These are phyloP conservation scores for Geotrupes spiniger DNA, from an alignment of 2,888 invertebrate species.

Conservation along the genomic window DNA sequence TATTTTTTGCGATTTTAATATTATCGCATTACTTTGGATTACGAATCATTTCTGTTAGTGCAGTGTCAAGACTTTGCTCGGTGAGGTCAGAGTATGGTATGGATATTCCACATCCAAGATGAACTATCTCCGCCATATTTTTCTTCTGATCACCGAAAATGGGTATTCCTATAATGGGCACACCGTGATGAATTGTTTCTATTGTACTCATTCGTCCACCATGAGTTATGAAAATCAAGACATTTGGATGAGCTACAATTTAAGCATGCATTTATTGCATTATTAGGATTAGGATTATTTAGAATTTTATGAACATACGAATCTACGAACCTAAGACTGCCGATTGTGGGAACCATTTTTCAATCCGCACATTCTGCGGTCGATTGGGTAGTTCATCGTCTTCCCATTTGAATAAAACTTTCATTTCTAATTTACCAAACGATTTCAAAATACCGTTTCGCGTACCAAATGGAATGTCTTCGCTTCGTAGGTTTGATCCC, in stretches of 20 bases:
- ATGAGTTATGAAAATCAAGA: slow-evolving; percentile 19
- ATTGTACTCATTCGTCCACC: slow-evolving; percentile 20
- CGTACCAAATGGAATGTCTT: slow-evolving; percentile 54
- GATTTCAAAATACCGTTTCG: slow-evolving; percentile 55
- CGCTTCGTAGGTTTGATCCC: slow-evolving; percentile 58
- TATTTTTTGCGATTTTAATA: too few relatives aligned
- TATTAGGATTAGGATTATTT: too few relatives aligned
- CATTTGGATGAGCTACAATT: slow-evolving; percentile 18
- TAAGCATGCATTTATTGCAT: too few relatives aligned
- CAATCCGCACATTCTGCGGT: slow-evolving; percentile 47
- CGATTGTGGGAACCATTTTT: slow-evolving; percentile 50
- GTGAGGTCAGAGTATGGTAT: slow-evolving; percentile 22
- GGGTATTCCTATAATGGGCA: slow-evolving; percentile 20
- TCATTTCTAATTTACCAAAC: slow-evolving; percentile 56
- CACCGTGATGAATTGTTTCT: slow-evolving; percentile 15
- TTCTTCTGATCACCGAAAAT: slow-evolving; percentile 18
- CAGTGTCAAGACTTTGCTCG: slow-evolving; percentile 21
- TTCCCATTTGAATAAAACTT: slow-evolving; percentile 56
- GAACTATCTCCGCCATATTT: slow-evolving; percentile 16
- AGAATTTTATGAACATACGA: too few relatives aligned
- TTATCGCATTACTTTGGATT: slow-evolving; percentile 26
- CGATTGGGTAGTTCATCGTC: slow-evolving; percentile 40
- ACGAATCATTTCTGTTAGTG: slow-evolving; percentile 23
- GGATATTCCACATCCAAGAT: slow-evolving; percentile 23
- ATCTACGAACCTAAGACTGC: slow-evolving; percentile 35